These are phyloP conservation scores for Drosophila merina DNA, from an alignment of 2,888 invertebrate species.

Conservation along the genomic window DNA sequence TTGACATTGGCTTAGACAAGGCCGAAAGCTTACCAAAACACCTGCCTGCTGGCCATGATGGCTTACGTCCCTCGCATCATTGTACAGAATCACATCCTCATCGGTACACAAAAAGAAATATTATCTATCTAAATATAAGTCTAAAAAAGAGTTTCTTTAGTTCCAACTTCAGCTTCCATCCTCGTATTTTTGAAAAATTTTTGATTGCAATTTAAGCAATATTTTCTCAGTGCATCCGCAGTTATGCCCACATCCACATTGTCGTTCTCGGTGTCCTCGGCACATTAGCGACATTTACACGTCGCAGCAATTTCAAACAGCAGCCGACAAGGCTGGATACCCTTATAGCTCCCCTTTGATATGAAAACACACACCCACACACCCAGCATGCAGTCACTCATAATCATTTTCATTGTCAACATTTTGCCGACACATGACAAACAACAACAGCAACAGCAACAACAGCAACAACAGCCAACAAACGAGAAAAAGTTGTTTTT, in stretches of 20 bases:
- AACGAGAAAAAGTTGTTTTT: slow-evolving; percentile 39
- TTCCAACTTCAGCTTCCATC: no score
- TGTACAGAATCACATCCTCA: slow-evolving; percentile 27
- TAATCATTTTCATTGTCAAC: slow-evolving; percentile 78
- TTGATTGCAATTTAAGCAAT: background rate
- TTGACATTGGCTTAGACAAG: slow-evolving; percentile 71
- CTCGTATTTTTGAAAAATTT: background rate
- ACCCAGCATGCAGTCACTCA: slow-evolving; percentile 63
- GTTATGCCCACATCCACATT: slow-evolving; percentile 22
- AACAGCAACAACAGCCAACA: slow-evolving; percentile 21
- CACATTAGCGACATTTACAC: slow-evolving; percentile 78
- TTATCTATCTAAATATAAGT: no score
- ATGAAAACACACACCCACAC: slow-evolving; percentile 2
- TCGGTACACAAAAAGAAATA: background rate
- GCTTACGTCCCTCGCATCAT: slow-evolving; percentile 32
- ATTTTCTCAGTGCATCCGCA: slow-evolving; percentile 7
- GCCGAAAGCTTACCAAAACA: slow-evolving; percentile 58
- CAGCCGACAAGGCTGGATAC: slow-evolving; percentile 63
- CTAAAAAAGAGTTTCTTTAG: no score
- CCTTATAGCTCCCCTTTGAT: slow-evolving; percentile 13
- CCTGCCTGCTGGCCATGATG: slow-evolving; percentile 48
- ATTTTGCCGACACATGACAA: slow-evolving; percentile 74
- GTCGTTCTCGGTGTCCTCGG: slow-evolving; percentile 41
- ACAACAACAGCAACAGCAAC: slow-evolving; percentile 24
- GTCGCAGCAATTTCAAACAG: slow-evolving; percentile 77